These are phyloP conservation scores for Montifringilla adamsi DNA, from an alignment of 2,113 vertebrate genomes.

Conservation along the genomic window DNA sequence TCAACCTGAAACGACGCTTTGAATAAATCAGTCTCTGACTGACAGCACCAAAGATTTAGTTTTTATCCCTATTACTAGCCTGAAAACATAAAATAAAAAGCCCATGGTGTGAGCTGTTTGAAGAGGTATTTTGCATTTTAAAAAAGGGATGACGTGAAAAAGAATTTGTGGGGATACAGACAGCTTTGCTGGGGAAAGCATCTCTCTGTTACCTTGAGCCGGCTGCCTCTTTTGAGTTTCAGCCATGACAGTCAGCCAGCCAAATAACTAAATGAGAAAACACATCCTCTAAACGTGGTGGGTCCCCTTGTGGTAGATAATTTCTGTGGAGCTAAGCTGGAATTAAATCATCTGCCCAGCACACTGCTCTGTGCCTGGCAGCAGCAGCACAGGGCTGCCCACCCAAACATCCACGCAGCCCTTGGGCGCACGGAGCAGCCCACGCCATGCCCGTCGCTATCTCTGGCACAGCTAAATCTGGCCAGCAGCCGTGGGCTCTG, in stretches of 20 bases:
- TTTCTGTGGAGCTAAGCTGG: background rate
- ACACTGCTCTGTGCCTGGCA: background rate
- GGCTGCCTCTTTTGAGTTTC: background rate
- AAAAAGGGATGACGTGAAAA: background rate
- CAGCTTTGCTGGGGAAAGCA: background rate
- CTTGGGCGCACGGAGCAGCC: background rate
- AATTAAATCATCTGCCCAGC: background rate
- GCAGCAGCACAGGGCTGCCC: background rate
- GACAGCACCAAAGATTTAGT: background rate
- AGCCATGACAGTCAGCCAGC: conserved; percentile 2
- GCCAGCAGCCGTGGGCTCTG: background rate
- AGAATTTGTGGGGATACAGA: background rate
- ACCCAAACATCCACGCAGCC: background rate
- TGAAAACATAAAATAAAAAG: background rate
- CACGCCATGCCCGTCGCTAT: background rate
- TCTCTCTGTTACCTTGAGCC: background rate
- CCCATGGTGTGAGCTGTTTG: background rate
- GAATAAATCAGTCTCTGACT: conserved; percentile 47
- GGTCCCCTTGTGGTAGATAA: conserved; percentile 25
- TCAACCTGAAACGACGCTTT: background rate
- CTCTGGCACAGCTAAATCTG: background rate
- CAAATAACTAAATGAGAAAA: background rate
- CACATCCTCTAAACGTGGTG: background rate
- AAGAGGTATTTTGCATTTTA: background rate
- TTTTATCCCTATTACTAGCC: conserved; percentile 12